These are phyloP conservation scores for Macrosiphum euphorbiae DNA, from an alignment of 2,888 invertebrate genomes.

Conservation along the genomic window DNA sequence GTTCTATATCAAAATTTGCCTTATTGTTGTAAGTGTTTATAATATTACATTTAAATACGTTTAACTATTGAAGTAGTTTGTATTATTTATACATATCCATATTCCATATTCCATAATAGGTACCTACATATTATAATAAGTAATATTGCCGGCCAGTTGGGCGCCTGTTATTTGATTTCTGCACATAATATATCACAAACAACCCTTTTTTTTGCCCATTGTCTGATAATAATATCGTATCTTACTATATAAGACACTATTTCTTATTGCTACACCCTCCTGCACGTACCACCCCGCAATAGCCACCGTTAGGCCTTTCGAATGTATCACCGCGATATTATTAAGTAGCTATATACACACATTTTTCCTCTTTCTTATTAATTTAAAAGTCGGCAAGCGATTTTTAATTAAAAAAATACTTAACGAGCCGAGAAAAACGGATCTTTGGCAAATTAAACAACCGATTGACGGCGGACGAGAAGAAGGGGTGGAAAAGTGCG, in stretches of 20 bases:
- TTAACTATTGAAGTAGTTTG: not conserved
- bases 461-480: slow-evolving; percentile 25
- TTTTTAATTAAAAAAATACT: slow-evolving; percentile 65
- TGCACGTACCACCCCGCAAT: not conserved
- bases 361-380: slow-evolving; percentile 32
- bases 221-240: slow-evolving; percentile 17
- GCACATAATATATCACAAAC: not conserved
- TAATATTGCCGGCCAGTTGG: not conserved
- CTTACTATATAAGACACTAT: not conserved
- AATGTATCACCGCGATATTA: slow-evolving; percentile 16
- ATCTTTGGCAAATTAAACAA: slow-evolving; percentile 62
- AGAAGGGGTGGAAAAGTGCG: not conserved
- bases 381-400: slow-evolving; percentile 44
- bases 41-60: not conserved
- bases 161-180: not conserved
- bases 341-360: not conserved
- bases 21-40: not conserved
- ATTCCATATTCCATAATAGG: too few relatives aligned
- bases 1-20: not conserved
- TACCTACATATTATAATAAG: not conserved
- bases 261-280: not conserved
- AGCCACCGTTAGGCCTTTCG: not conserved
- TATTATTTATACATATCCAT: not conserved
- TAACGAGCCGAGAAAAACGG: slow-evolving; percentile 55
- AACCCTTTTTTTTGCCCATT: slow-evolving; percentile 50